Evolutionary conservation across 2,113 vertebrate genomes (phyloP), one percentile per base, ranked within the genome.

Genomic region (Gadus macrocephalus): DNA sequence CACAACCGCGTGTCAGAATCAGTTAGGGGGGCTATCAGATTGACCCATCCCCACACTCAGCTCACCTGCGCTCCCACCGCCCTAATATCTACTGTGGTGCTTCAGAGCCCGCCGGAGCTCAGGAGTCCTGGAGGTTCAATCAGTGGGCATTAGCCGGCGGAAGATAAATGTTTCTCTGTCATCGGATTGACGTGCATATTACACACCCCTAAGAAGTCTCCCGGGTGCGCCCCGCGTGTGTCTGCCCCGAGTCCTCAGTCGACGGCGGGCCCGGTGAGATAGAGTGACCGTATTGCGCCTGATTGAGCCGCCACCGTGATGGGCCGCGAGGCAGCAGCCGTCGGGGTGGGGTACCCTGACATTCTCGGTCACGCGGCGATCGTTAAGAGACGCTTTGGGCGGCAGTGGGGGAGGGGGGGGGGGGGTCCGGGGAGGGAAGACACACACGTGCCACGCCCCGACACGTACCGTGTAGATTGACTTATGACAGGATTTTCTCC

Each of bases 101-200:
- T 31, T 80, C 66, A 66, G 81, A 67, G 69, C 71, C 75, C 76
- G 80, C 70, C 68, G 74, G 73, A 72, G 75, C 72, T 78, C 75
- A 81, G 80, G 81, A 83, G 82, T 76, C 77, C 75, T 70, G 42
- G 78, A 80, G 71, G 78, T 85, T 89, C 83, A 83, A 87, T 91
- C 85, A 80, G 67, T 25, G 60, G 70, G 67, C 76, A 67, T 87
- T 87, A 86, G 78, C 22, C 55, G 59, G 75, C 68, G 59, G 60
- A 74, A 89, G 89, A 91, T 83, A 75, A 86, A 90, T 85, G 81
- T 70, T 78, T 38, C 56, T 72, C 65, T 68, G 70, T 77, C 22
- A 31, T 76, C 73, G 70, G 70, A 83, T 80, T 85, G 88, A 85
- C 87, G 68, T 76, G 66, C 66, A 70, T 78, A 74, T 81, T 73